Conservation (phyloP, 2,888 invertebrate genomes). For the Entomobrya multifasciata region DNA sequence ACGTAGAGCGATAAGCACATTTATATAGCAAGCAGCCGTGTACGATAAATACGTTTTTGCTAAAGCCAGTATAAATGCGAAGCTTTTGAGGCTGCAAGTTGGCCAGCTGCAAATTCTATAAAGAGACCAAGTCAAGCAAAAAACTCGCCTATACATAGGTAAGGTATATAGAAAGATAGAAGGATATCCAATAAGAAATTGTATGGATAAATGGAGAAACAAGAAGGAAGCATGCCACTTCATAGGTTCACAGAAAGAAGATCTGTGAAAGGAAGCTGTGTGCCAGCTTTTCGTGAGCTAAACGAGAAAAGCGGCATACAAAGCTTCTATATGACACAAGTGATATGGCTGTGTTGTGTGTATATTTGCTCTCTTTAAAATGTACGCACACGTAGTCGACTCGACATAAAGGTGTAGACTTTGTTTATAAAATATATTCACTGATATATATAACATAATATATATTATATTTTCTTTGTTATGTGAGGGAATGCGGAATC, state of each 20-base stretch:
- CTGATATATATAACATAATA: neutral
- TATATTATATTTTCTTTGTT: neutral
- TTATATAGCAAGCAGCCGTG: neutral
- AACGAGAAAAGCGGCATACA: neutral
- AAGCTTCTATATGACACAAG: neutral
- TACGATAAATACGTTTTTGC: slow-evolving; percentile 26
- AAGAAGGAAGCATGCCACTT: slow-evolving; percentile 62
- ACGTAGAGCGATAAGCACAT: slow-evolving; percentile 21
- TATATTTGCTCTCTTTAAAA: slow-evolving; percentile 25
- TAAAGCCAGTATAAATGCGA: slow-evolving; percentile 17
- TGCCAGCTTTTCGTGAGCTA: slow-evolving; percentile 35
- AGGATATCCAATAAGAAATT: slow-evolving; percentile 57
- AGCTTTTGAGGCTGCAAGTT: slow-evolving; percentile 51
- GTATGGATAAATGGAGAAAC: slow-evolving; percentile 24
- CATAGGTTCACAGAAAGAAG: slow-evolving; percentile 47
- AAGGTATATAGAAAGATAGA: slow-evolving; percentile 38
- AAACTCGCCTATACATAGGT: slow-evolving; percentile 23
- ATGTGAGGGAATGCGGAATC: slow-evolving; percentile 59
- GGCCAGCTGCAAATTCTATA: slow-evolving; percentile 58
- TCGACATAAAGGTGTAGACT: neutral
- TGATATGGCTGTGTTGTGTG: slow-evolving; percentile 33
- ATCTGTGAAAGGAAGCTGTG: slow-evolving; percentile 61
- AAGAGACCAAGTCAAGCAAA: slow-evolving; percentile 52
- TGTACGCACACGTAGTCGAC: neutral
- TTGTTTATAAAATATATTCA: neutral